Evolutionary conservation across 2,888 invertebrate genomes (phyloP).

Genomic region (Cantharis lateralis): DNA sequence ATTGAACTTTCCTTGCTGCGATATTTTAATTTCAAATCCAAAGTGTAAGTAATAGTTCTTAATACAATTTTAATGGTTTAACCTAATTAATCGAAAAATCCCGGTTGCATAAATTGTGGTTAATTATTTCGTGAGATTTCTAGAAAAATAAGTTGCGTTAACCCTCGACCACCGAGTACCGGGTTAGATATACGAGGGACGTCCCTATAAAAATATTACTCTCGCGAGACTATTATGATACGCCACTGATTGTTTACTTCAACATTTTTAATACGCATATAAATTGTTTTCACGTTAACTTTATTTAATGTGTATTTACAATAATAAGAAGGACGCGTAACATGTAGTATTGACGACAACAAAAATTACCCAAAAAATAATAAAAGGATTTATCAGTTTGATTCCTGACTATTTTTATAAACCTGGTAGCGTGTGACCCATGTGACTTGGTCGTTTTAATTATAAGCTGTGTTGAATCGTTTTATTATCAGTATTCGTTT

Average conservation of each 20-base stretch:
- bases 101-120: neutral
- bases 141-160: neutral
- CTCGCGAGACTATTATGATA: neutral
- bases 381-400: neutral
- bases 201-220: neutral
- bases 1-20: neutral
- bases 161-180: neutral
- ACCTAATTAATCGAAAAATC: neutral
- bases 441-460: slow-evolving; percentile 1
- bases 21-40: neutral
- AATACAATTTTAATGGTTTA: neutral
- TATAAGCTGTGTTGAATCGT: neutral
- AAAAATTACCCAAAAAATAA: neutral
- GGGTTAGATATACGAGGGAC: neutral
- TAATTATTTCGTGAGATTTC: neutral
- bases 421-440: slow-evolving; percentile 1
- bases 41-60: neutral
- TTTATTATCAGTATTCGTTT: slow-evolving; percentile 1
- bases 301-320: too few relatives aligned
- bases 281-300: neutral
- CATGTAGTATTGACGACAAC: neutral
- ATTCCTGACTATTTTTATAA: neutral
- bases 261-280: neutral
- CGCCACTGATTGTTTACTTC: neutral
- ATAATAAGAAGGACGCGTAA: neutral